Evolutionary conservation across 1,140 invertebrate genomes (phyloP).

Genomic region (Pinna nobilis): DNA sequence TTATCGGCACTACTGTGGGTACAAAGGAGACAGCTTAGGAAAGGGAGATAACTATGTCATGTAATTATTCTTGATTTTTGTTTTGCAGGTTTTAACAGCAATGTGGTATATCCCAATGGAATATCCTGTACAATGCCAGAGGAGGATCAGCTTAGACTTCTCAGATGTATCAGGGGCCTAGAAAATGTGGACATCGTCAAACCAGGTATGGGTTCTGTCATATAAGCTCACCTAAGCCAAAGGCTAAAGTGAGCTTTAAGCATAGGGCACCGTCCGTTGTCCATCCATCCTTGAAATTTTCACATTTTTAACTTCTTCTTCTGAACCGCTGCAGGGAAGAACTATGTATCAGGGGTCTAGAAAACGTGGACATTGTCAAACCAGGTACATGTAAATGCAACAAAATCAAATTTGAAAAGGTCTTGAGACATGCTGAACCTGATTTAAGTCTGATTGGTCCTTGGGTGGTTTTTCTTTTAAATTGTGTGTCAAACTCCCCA

Average conservation of each 20-base stretch:
- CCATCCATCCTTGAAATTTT: too few species aligned
- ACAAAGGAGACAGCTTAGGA: too few species aligned
- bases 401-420: too few species aligned
- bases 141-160: conserved; percentile 85
- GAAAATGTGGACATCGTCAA: conserved; percentile 84
- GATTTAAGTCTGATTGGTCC: too few species aligned
- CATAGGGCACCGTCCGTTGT: too few species aligned
- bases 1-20: too few species aligned
- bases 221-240: not conserved
- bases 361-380: conserved; percentile 83
- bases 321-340: too few species aligned
- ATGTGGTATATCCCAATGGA: conserved; percentile 92
- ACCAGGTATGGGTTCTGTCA: conserved; percentile 78
- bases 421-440: too few species aligned
- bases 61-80: not conserved
- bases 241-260: too few species aligned
- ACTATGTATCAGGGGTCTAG: conserved; percentile 83
- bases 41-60: not conserved
- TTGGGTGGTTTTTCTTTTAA: too few species aligned
- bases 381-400: conserved; percentile 78
- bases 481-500: too few species aligned
- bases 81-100: conserved; percentile 79
- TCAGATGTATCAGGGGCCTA: conserved; percentile 85
- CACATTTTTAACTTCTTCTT: too few species aligned
- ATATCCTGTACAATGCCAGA: conserved; percentile 91